phyloP scores from a whole-genome alignment of 2,888 invertebrate genomes.

The Hydrotaea cyrtoneurina region DNA sequence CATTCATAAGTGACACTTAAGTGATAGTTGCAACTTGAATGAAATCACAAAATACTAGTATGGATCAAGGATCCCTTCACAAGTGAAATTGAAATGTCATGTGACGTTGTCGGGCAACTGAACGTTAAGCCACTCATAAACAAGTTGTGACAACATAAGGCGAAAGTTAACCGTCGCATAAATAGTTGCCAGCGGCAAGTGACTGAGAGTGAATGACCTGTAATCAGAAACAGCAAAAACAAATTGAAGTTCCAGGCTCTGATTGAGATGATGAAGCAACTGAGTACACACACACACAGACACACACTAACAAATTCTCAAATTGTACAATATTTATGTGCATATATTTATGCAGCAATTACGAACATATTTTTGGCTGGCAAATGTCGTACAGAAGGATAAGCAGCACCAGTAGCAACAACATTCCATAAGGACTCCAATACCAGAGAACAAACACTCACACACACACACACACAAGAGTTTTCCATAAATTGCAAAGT shows the following conservation, averaged over 20 bases:
- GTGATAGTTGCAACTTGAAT: neutral
- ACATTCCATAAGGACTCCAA: slow-evolving; percentile 5
- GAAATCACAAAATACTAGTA: neutral
- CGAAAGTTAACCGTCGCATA: neutral
- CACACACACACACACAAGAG: neutral
- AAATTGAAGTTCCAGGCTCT: slow-evolving; percentile 3
- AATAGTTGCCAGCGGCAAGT: neutral
- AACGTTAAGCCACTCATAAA: neutral
- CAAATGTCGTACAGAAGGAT: neutral
- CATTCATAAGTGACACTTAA: neutral
- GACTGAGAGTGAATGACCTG: slow-evolving; percentile 21
- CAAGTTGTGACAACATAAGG: neutral
- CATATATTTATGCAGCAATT: slow-evolving; percentile 1
- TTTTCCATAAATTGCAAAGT: slow-evolving; percentile 23
- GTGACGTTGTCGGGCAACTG: neutral
- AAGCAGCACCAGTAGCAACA: neutral
- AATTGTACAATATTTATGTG: slow-evolving; percentile 10
- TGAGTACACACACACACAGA: neutral
- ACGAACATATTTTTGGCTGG: neutral
- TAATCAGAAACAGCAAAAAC: slow-evolving; percentile 25
- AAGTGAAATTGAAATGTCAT: neutral
- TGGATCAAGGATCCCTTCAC: neutral
- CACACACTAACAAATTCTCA: neutral
- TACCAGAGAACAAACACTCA: neutral
- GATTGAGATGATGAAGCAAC: neutral